Evolutionary conservation across 2,797 vertebrate genomes (phyloP).

Genomic region (Rhabdophis nuchalis): DNA sequence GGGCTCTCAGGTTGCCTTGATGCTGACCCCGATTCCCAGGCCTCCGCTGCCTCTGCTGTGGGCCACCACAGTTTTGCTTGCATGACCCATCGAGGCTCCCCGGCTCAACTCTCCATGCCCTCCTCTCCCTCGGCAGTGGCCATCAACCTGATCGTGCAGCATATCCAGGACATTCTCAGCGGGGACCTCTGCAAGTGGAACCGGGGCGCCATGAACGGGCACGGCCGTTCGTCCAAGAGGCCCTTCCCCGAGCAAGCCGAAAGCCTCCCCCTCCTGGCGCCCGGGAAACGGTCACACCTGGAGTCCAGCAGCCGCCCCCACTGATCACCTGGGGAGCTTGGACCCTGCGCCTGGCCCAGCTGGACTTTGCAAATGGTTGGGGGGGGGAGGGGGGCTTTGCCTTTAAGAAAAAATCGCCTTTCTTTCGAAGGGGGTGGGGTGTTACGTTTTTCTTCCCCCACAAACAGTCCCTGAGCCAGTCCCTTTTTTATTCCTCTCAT

Average conservation of each 20-base stretch:
- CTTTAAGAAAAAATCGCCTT: background rate
- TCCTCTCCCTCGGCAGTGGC: constrained; percentile 77
- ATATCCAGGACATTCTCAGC: constrained; percentile 95
- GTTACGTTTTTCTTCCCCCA: no score
- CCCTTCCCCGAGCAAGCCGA: constrained; percentile 76
- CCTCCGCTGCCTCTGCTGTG: no score
- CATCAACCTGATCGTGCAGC: constrained; percentile 97
- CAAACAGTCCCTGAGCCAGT: no score
- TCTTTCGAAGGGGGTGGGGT: background rate
- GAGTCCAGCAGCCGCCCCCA: constrained; percentile 95
- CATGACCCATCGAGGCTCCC: no score
- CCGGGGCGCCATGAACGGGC: constrained; percentile 73
- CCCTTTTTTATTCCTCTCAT: no score
- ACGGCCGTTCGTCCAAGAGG: constrained; percentile 79
- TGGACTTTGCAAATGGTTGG: background rate
- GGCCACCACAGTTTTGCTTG: no score
- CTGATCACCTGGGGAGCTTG: constrained; percentile 52
- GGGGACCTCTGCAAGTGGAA: constrained; percentile 96
- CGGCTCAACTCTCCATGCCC: accelerated
- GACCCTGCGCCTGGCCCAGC: background rate
- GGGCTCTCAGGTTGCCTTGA: no score
- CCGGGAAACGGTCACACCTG: constrained; percentile 83
- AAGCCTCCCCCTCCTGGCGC: constrained; percentile 54
- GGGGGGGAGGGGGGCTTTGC: background rate
- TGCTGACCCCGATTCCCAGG: no score